Evolutionary conservation across 2,888 invertebrate species (phyloP).

Genomic region (Lordiphosa andalusiaca): DNA sequence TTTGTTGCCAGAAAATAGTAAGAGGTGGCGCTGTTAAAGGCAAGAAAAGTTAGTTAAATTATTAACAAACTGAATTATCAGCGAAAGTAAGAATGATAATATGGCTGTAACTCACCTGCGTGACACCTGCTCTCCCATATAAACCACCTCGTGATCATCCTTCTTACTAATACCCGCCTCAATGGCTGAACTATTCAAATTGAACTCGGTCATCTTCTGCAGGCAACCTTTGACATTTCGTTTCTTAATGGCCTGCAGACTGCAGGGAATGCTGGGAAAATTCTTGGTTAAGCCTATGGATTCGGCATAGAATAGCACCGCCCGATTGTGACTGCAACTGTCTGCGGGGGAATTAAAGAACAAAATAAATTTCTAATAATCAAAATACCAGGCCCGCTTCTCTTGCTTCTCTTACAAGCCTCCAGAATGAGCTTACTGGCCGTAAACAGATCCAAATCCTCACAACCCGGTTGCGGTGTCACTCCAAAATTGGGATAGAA

Average conservation of each 20-base stretch:
- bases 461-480: conserved; percentile 78
- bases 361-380: conserved; percentile 6
- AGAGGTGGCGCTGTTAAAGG: conserved; percentile 58
- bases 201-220: conserved; percentile 5
- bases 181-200: conserved; percentile 1
- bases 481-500: conserved; percentile 79
- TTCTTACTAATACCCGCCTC: neutral
- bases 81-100: too few species aligned
- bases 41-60: neutral
- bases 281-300: conserved; percentile 73
- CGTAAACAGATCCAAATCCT: conserved; percentile 69
- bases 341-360: conserved; percentile 36
- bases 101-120: conserved; percentile 58
- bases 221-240: conserved; percentile 34
- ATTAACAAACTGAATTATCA: neutral
- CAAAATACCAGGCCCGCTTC: fast-evolving
- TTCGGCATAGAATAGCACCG: conserved; percentile 77
- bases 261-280: conserved; percentile 76
- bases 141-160: conserved; percentile 42
- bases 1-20: conserved; percentile 75
- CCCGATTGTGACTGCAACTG: conserved; percentile 79
- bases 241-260: conserved; percentile 49
- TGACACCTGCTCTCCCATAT: conserved; percentile 77
- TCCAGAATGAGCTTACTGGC: conserved; percentile 70
- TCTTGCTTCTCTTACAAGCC: conserved; percentile 68